Percentiles rank a stretch among this genome's conserved stretches.
phyloP scores from a whole-genome alignment of 2,113 vertebrate species.

The Chunga burmeisteri region DNA sequence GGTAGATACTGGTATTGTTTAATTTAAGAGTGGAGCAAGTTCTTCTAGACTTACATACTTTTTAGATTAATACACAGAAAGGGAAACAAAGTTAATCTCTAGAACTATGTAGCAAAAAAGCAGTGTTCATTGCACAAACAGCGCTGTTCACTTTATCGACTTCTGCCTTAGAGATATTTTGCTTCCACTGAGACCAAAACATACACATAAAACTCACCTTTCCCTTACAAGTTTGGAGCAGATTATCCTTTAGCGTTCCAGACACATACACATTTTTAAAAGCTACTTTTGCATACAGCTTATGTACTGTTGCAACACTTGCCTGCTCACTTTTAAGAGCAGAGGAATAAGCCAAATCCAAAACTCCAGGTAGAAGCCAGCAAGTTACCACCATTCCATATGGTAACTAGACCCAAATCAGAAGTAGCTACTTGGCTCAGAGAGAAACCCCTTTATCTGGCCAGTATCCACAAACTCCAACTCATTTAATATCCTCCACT shows the following conservation, averaged over 20 bases:
- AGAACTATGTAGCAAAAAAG: not conserved
- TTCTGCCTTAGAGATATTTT: not conserved
- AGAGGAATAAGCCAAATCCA: not conserved
- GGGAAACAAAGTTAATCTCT: not conserved
- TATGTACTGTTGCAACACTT: not conserved
- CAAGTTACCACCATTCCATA: not conserved
- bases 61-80: not conserved
- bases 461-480: conserved; percentile 16
- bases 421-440: conserved; percentile 16
- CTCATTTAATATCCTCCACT: conserved; percentile 18
- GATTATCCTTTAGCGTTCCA: not conserved
- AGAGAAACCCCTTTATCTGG: conserved; percentile 7
- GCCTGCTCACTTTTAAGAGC: not conserved
- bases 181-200: not conserved
- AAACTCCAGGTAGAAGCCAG: conserved; percentile 1
- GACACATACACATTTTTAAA: not conserved
- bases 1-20: not conserved
- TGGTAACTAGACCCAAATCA: conserved; percentile 20
- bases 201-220: not conserved
- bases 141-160: not conserved
- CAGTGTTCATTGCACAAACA: not conserved
- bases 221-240: not conserved
- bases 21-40: not conserved
- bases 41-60: not conserved
- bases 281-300: not conserved